Base-by-base conservation (phyloP, 2,888 invertebrate genomes). In the Harpalus rubripes region DNA sequence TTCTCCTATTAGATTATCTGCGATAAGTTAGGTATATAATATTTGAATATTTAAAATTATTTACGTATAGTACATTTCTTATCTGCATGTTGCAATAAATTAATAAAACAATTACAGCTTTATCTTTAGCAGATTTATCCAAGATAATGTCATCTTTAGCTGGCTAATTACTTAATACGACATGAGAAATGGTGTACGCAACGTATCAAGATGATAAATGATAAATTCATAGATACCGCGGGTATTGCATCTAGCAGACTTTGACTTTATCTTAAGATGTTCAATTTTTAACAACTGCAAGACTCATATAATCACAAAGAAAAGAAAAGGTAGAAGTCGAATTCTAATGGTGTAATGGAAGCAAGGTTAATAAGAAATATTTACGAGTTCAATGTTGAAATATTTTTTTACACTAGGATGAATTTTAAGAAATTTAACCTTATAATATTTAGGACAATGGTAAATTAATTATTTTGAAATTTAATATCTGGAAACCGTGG, bases 121-220 rank as follows among this genome's bases (percentile, higher is more conserved):
- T 10, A 44, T 44, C 44, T 44, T 22, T 44, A 44, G 44, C 7
- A 44, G 44, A 44, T 44, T 10, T 44, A 10, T 32, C n/a, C 22
- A 22, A 65, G 65, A 65, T 65, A 68, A n/a, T 15, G 68, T 68
- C 68, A 68, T 15, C 39, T 68, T 15, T 68, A 68, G 32, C 32
- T 7, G 39, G 39, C 68, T 68, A 68, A 68, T 68, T 68, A 68
- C n/a, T 15, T 68, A 68, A 68, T 68, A 68, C n/a, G 68, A 41
- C 68, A 39, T 41, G 68, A 26, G 32, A 15, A 68, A 68, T 68
- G 68, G 68, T 15, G 68, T 32, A 39, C n/a, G n/a, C 68, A 32
- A 26, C 10, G 2, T 16, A 68, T 32, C 68, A 68, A 68, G 26
- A 26, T 39, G 68, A 68, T 68, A 68, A 68, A 68, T 68, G 68